A percentile compares a stretch with the other conserved stretches of the same genome.
phyloP scores from a whole-genome alignment of 2,797 vertebrate species.

The Aplochiton taeniatus region DNA sequence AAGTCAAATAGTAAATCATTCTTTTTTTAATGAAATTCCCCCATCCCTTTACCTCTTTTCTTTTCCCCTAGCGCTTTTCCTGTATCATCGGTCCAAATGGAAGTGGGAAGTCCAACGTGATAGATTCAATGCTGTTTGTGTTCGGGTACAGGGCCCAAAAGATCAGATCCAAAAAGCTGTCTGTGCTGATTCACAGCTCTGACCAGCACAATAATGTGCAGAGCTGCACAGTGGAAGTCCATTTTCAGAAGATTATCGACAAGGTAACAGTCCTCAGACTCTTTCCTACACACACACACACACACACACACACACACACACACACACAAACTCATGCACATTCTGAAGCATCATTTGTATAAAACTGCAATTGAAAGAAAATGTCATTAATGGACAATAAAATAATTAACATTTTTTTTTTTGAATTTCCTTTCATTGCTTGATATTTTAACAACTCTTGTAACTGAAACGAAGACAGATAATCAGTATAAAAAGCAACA shows the following conservation, averaged over 20 bases:
- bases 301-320: constrained; percentile 4
- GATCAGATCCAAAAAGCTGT: constrained; percentile 97
- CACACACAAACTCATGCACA: too few relatives aligned
- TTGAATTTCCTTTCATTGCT: not conserved
- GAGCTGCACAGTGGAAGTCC: constrained; percentile 95
- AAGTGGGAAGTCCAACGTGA: constrained; percentile 98
- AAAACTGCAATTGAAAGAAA: not conserved
- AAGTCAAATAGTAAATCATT: not conserved
- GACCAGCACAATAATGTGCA: constrained; percentile 88
- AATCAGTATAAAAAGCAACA: constrained; percentile 47
- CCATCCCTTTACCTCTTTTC: constrained; percentile 18
- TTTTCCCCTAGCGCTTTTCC: constrained; percentile 86
- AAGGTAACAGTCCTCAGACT: constrained; percentile 79
- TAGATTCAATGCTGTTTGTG: constrained; percentile 99
- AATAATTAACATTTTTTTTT: too few relatives aligned
- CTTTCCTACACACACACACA: constrained; percentile 25
- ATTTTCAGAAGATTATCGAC: constrained; percentile 98
- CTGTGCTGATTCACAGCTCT: constrained; percentile 95
- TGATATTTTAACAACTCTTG: constrained; percentile 23
- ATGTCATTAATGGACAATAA: too few relatives aligned
- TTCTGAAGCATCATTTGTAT: not conserved
- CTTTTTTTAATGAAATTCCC: not conserved
- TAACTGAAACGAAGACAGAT: constrained; percentile 46
- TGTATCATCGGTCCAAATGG: constrained; percentile 99
- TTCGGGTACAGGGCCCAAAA: constrained; percentile 99